Conservation (phyloP, 1,140 invertebrate genomes). For the Tyrophagus putrescentiae region DNA sequence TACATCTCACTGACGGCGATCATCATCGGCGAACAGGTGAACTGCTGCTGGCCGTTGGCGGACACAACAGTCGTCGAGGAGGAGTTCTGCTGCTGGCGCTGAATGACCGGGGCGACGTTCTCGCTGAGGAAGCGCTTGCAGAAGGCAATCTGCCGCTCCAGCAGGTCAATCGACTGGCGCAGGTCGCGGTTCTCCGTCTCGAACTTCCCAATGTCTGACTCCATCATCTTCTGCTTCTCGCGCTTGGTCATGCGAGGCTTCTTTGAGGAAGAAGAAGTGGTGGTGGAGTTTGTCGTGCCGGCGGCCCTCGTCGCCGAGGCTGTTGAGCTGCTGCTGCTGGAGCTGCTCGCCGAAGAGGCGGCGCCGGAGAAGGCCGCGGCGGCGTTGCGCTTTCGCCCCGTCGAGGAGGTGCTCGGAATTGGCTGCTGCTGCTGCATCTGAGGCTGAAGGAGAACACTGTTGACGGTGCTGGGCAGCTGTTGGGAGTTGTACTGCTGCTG, state of each 20-base stretch:
- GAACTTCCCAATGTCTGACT: background rate
- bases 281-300: background rate
- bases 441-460: background rate
- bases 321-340: background rate
- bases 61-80: background rate
- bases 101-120: background rate
- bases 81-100: background rate
- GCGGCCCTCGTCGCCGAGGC: background rate
- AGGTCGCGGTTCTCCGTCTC: background rate
- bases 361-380: background rate
- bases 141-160: background rate
- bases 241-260: conserved; percentile 13
- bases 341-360: background rate
- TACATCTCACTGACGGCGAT: background rate
- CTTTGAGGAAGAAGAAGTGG: background rate
- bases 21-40: background rate
- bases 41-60: background rate
- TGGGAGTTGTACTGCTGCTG: background rate
- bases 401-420: background rate
- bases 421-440: background rate
- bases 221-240: conserved; percentile 13
- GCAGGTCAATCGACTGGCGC: background rate
- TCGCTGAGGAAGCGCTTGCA: conserved; percentile 2
- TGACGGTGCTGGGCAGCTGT: background rate
- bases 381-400: background rate